A percentile compares a stretch with the other conserved stretches of the same genome.
phyloP scores from a whole-genome alignment of 2,888 invertebrate species.

The Caenorhabditis sp. region DNA sequence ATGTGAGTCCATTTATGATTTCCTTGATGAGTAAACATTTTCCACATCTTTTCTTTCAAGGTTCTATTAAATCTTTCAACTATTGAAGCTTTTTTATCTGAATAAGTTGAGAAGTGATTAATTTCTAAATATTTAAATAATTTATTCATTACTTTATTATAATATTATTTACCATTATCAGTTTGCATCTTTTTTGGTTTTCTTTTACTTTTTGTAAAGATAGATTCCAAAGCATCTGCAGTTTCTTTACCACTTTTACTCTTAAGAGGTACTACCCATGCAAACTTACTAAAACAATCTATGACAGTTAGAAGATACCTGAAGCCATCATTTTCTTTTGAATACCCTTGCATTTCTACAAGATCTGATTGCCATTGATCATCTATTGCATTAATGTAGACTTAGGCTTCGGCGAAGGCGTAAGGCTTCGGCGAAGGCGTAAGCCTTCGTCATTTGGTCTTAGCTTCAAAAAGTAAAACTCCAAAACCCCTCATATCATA shows the following conservation, averaged over 20 bases:
- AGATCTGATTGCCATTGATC: conserved; percentile 69
- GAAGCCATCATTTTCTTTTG: conserved; percentile 61
- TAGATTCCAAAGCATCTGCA: conserved; percentile 55
- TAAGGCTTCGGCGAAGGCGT: no score
- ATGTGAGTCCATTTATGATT: conserved; percentile 63
- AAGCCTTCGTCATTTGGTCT: no score
- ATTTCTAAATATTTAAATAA: conserved; percentile 59
- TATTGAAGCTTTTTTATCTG: conserved; percentile 64
- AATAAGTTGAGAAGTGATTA: conserved; percentile 53
- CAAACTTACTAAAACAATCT: conserved; percentile 65
- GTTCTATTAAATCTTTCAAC: conserved; percentile 63
- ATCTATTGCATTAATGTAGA: conserved; percentile 53
- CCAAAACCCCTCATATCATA: no score
- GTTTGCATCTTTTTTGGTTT: conserved; percentile 65
- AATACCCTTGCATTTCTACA: conserved; percentile 65
- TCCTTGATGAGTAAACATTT: conserved; percentile 58
- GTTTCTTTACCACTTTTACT: conserved; percentile 66
- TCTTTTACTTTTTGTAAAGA: conserved; percentile 54
- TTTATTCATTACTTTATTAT: conserved; percentile 52
- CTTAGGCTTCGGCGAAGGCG: no score
- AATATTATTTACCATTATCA: conserved; percentile 66
- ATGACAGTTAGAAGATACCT: conserved; percentile 56
- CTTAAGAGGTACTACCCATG: conserved; percentile 62
- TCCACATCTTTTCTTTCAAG: conserved; percentile 62
- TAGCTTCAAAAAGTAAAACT: no score